phyloP scores from a whole-genome alignment of 2,113 vertebrate species.

The Dasyurus viverrinus region DNA sequence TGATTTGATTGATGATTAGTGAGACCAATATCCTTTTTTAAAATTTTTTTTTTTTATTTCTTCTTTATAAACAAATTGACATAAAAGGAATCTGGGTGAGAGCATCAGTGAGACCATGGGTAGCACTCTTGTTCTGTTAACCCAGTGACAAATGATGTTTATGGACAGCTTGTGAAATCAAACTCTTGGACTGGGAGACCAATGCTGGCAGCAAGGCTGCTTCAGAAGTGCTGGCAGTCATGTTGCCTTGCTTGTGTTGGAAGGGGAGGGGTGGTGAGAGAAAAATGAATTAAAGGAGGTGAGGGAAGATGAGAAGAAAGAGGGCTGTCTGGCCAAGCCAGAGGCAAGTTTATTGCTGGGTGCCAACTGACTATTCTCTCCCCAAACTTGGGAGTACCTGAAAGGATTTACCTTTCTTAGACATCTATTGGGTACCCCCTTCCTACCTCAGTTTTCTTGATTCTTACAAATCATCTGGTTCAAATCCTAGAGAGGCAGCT shows the following conservation, averaged over 20 bases:
- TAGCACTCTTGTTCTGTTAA: slow-evolving; percentile 19
- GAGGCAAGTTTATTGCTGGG: not conserved
- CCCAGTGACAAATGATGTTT: slow-evolving; percentile 65
- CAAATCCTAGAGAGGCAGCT: not conserved
- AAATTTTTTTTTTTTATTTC: slow-evolving; percentile 81
- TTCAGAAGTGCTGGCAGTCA: not conserved
- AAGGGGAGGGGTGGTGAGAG: not conserved
- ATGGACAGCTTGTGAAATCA: slow-evolving; percentile 29
- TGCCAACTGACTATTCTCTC: not conserved
- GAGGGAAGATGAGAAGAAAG: not conserved
- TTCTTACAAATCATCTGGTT: not conserved
- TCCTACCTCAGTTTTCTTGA: not conserved
- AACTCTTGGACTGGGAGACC: not conserved
- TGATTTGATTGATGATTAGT: not conserved
- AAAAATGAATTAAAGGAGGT: not conserved
- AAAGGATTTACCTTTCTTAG: not conserved
- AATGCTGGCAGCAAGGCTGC: not conserved
- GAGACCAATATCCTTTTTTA: slow-evolving; percentile 39
- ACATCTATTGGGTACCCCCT: not conserved
- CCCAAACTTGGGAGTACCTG: not conserved
- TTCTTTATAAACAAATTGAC: slow-evolving; percentile 85
- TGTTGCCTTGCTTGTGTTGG: not conserved
- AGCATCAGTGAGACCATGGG: slow-evolving; percentile 65
- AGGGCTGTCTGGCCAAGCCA: not conserved
- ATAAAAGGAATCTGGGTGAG: slow-evolving; percentile 82